Evolutionary conservation across 2,797 vertebrate species (phyloP).

Genomic region (Oreonectes daqikongensis): DNA sequence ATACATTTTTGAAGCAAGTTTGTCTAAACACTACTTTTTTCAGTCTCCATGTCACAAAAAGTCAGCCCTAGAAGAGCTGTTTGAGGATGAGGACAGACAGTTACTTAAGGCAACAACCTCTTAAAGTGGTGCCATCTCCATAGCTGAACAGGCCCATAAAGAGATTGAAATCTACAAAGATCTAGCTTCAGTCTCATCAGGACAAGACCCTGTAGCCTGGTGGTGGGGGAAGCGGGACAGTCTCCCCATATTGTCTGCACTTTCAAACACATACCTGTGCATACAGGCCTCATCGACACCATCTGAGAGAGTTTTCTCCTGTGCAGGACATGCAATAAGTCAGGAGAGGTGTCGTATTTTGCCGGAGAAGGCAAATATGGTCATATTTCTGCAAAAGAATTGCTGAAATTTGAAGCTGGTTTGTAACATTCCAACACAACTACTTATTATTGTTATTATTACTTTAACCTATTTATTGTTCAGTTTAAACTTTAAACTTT

Average conservation of each 20-base stretch:
- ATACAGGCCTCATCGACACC: slow-evolving; percentile 1
- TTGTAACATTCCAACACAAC: too few relatives aligned
- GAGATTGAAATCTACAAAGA: not conserved
- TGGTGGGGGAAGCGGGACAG: slow-evolving; percentile 2
- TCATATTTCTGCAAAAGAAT: too few relatives aligned
- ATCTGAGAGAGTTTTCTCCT: too few relatives aligned
- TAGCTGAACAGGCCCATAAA: not conserved
- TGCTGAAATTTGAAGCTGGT: too few relatives aligned
- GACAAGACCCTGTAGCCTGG: slow-evolving; percentile 13
- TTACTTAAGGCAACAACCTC: not conserved
- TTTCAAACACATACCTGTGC: slow-evolving; percentile 8
- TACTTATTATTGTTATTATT: too few relatives aligned
- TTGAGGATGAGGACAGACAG: not conserved
- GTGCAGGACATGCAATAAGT: too few relatives aligned
- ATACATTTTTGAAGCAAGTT: not conserved
- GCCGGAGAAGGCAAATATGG: too few relatives aligned
- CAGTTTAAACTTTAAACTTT: too few relatives aligned
- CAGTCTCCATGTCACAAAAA: not conserved
- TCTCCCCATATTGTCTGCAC: not conserved
- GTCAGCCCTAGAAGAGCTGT: slow-evolving; percentile 3
- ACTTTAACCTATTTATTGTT: too few relatives aligned
- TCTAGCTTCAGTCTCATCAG: not conserved
- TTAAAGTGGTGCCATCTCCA: not conserved
- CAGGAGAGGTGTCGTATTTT: too few relatives aligned
- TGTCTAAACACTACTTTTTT: not conserved